A percentile compares a stretch with the other conserved stretches of the same genome.
phyloP scores from a whole-genome alignment of 2,113 vertebrate species.

The Hydrolagus affinis region DNA sequence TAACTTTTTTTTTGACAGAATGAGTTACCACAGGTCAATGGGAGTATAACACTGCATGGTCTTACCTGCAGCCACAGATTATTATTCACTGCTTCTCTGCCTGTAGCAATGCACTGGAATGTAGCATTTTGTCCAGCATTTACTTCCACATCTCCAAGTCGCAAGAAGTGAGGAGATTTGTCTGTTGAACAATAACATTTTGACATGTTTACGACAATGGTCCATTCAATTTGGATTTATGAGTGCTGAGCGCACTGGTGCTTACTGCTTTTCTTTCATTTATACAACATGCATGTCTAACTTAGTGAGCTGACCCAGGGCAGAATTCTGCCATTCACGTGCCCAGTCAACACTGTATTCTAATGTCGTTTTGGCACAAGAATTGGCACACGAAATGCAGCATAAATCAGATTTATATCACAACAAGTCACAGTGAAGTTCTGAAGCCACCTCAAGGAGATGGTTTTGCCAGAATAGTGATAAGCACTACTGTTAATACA shows the following conservation, averaged over 20 bases:
- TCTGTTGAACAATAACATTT: conserved; percentile 54
- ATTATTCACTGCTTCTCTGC: conserved; percentile 83
- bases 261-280: neutral
- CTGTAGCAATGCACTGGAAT: conserved; percentile 94
- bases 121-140: conserved; percentile 98
- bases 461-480: no score
- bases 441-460: no score
- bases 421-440: no score
- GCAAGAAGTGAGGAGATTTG: conserved; percentile 97
- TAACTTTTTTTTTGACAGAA: neutral
- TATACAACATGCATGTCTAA: neutral
- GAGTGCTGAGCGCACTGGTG: neutral
- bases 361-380: no score
- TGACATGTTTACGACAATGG: conserved; percentile 9
- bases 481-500: no score
- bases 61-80: conserved; percentile 96
- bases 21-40: neutral
- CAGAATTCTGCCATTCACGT: no score
- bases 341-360: no score
- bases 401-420: no score
- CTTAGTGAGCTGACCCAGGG: neutral
- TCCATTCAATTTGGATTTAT: neutral
- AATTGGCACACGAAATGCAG: no score
- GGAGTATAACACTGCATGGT: neutral
- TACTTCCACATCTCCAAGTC: conserved; percentile 93